A percentile compares a stretch with the other conserved stretches of the same genome.
These are phyloP conservation scores for Alviniconcha marisindica DNA, from an alignment of 1,140 invertebrate genomes.

Conservation along the genomic window DNA sequence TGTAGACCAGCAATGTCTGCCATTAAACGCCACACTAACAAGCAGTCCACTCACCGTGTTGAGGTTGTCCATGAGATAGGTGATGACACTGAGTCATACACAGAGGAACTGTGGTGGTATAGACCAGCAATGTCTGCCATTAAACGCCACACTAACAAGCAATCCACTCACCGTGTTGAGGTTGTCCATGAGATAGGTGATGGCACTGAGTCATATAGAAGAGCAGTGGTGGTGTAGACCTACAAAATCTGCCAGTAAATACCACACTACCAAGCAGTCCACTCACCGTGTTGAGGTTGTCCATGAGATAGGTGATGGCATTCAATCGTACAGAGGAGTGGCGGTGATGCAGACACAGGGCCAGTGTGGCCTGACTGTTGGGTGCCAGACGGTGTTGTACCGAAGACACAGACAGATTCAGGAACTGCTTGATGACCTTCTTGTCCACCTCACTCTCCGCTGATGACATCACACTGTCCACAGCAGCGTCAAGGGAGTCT, in stretches of 20 bases:
- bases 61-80: conserved; percentile 57
- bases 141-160: too few species aligned
- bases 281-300: conserved; percentile 55
- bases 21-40: too few species aligned
- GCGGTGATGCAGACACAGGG: conserved; percentile 65
- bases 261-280: too few species aligned
- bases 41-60: conserved; percentile 50
- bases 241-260: too few species aligned
- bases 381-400: conserved; percentile 61
- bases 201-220: too few species aligned
- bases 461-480: conserved; percentile 49
- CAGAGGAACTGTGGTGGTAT: conserved; percentile 56
- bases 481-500: conserved; percentile 53
- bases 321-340: conserved; percentile 54
- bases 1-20: conserved; percentile 47
- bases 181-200: too few species aligned
- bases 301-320: conserved; percentile 63
- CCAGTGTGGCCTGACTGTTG: conserved; percentile 57
- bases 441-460: conserved; percentile 38
- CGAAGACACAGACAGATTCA: conserved; percentile 63
- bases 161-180: not conserved
- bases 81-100: conserved; percentile 62
- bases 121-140: too few species aligned
- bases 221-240: too few species aligned
- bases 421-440: conserved; percentile 54